Evolutionary conservation across 2,888 invertebrate species (phyloP).

Genomic region (Carterocephalus palaemon): DNA sequence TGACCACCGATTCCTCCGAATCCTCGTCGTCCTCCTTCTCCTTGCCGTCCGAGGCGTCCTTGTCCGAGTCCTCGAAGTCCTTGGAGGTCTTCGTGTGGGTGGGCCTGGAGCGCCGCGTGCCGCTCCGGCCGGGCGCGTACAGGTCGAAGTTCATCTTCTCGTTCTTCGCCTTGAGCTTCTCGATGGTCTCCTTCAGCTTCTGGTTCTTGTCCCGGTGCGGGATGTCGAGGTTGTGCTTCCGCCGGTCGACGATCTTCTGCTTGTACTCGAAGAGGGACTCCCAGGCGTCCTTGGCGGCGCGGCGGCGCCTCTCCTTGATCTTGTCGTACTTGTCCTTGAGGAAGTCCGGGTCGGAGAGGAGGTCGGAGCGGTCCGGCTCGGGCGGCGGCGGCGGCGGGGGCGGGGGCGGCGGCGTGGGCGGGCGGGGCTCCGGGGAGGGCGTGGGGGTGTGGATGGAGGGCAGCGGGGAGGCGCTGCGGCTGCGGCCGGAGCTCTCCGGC

Average conservation of each 20-base stretch:
- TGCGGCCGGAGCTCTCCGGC: conserved; percentile 63
- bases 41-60: conserved; percentile 35
- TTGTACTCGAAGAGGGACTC: conserved; percentile 70
- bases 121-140: conserved; percentile 49
- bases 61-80: conserved; percentile 34
- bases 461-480: conserved; percentile 67
- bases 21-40: conserved; percentile 42
- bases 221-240: conserved; percentile 53
- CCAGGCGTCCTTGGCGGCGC: conserved; percentile 71
- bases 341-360: conserved; percentile 58
- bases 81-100: conserved; percentile 26
- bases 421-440: conserved; percentile 62
- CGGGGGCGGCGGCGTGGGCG: conserved; percentile 53
- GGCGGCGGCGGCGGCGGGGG: conserved; percentile 30
- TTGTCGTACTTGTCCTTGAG: conserved; percentile 81
- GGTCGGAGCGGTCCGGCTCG: conserved; percentile 39
- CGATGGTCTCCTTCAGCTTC: conserved; percentile 78
- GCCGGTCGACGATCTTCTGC: conserved; percentile 61
- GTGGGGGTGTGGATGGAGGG: conserved; percentile 69
- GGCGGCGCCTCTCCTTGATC: conserved; percentile 79
- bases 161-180: conserved; percentile 82
- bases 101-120: conserved; percentile 6
- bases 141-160: conserved; percentile 73
- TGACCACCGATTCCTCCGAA: conserved; percentile 6
- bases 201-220: conserved; percentile 74